Base-by-base conservation (phyloP, 2,113 vertebrate species). In the Strix uralensis region DNA sequence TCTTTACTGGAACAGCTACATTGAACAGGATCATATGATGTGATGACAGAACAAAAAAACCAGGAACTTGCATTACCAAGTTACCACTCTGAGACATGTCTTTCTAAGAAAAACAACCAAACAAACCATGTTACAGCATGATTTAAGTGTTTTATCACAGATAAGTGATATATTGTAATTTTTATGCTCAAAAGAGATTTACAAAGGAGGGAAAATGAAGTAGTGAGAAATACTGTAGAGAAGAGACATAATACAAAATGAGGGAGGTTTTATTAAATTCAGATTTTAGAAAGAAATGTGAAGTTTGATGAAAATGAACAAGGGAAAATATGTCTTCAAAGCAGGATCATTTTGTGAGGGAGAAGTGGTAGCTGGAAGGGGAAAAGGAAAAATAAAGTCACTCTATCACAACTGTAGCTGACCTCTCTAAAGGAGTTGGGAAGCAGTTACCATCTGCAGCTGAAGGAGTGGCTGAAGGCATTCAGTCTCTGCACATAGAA, bases 81-180 rank as follows among this genome's bases (percentile, higher is more conserved):
- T 89, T 70, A 51, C 14, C 36, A 7, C 22, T 91, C 44, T 77
- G 23, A 94, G 9, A 5, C 10, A 47, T 66, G 14, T 1, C 6
- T 47, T 12, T 74, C 58, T 69, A 6, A 11, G 29, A 36, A 8
- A 5, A 29, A 22, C 6, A 40, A 62, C 17, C 13, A 51, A 13
- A 26, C 4, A 38, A 79, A 65, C 4, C 3, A 23, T 25, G 2
- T 5, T 77, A 25, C 23, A 26, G 10, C 0, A 3, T 10, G 26
- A 47, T 70, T 69, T n/a, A 61, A 16, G 5, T 40, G 10, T 32
- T 42, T 74, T 81, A n/a, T 71, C 19, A 34, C 9, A 54, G 18
- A 4, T 46, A 42, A 57, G 5, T 36, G 9, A 49, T 59, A 47
- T 7, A 8, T 29, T 66, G 11, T 10, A 80, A 63, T 23, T 86